A percentile compares a stretch with the other conserved stretches of the same genome.
These are phyloP conservation scores for Apodemia mormo DNA, from an alignment of 2,888 invertebrate species.

Conservation along the genomic window DNA sequence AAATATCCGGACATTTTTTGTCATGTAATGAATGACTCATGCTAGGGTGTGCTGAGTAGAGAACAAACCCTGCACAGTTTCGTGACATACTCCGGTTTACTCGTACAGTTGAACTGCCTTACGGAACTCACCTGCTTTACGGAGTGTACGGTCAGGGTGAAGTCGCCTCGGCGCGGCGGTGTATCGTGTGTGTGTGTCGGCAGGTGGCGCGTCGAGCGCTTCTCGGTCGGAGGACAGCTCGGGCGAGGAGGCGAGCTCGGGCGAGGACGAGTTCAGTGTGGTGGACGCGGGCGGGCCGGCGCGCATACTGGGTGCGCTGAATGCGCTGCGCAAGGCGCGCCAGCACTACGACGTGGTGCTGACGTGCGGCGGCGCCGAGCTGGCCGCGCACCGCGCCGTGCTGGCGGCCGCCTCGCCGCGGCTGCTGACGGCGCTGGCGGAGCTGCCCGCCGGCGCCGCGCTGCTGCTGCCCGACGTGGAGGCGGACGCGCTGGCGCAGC, in stretches of 20 bases:
- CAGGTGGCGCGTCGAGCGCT: conserved; percentile 42
- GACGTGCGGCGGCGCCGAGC: conserved; percentile 84
- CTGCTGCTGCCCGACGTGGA: conserved; percentile 52
- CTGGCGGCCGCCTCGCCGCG: conserved; percentile 90
- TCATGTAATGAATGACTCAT: too few relatives aligned
- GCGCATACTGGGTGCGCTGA: conserved; percentile 84
- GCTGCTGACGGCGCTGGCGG: conserved; percentile 86
- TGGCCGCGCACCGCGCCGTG: conserved; percentile 88
- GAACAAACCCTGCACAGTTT: too few relatives aligned
- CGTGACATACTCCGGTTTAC: too few relatives aligned
- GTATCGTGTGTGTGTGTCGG: neutral
- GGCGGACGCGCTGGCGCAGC: conserved; percentile 85
- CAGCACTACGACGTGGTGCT: conserved; percentile 94
- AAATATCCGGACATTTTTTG: too few relatives aligned
- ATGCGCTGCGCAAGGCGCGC: conserved; percentile 90
- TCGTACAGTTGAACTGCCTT: too few relatives aligned
- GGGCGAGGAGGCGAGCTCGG: conserved; percentile 47
- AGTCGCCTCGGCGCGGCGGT: too few relatives aligned
- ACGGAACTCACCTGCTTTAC: too few relatives aligned
- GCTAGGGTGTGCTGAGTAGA: too few relatives aligned
- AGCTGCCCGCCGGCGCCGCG: conserved; percentile 47
- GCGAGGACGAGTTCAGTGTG: conserved; percentile 39
- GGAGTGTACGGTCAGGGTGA: too few relatives aligned
- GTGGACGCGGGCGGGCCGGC: conserved; percentile 81
- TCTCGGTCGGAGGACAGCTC: conserved; percentile 52